Percentiles rank a stretch among this genome's conserved stretches.
phyloP scores from a whole-genome alignment of 2,888 invertebrate species.

The Tribolium freemani region DNA sequence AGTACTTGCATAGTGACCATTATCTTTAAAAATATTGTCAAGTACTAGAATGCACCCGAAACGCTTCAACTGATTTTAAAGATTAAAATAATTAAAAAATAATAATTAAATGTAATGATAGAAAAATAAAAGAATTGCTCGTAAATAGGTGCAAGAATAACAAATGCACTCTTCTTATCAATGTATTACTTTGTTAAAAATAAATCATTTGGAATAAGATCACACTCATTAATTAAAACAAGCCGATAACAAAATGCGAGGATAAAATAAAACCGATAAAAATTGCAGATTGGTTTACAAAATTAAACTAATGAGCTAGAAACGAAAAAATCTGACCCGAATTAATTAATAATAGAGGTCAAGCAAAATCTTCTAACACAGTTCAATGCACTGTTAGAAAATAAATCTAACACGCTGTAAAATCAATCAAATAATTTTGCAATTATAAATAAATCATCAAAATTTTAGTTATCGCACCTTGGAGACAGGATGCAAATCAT shows the following conservation, averaged over 20 bases:
- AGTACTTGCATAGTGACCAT: too few species aligned
- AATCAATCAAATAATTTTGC: too few species aligned
- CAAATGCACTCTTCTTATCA: neutral
- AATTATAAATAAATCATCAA: neutral
- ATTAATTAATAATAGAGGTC: neutral
- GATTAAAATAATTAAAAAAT: too few species aligned
- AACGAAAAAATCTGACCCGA: neutral
- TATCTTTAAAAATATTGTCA: too few species aligned
- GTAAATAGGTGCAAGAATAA: neutral
- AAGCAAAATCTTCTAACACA: neutral
- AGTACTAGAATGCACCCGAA: too few species aligned
- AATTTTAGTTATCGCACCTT: neutral
- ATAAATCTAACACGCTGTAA: too few species aligned
- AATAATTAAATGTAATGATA: too few species aligned
- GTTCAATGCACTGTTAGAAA: too few species aligned
- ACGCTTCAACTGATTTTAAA: too few species aligned
- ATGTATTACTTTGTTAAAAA: neutral
- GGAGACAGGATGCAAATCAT: conserved; percentile 1
- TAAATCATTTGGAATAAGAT: neutral
- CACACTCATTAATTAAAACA: neutral
- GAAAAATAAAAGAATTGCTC: too few species aligned
- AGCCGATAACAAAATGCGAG: neutral
- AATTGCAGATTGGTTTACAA: neutral
- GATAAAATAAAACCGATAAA: neutral
- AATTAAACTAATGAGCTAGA: neutral